Evolutionary conservation across 92 coral and sea anemone species (phyloP).

Genomic region (Scolanthus callimorphus): DNA sequence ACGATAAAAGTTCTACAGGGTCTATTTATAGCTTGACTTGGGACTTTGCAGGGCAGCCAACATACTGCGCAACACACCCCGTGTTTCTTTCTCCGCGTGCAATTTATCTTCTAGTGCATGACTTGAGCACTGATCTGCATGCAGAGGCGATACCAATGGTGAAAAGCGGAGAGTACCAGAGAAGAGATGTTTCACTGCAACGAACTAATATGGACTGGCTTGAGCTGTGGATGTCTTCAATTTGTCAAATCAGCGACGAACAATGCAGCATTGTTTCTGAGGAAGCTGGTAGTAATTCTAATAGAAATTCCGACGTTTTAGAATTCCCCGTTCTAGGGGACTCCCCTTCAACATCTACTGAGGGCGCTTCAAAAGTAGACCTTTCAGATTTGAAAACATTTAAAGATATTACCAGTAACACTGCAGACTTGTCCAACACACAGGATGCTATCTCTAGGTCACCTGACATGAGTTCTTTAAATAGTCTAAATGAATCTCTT

Average conservation of each 20-base stretch:
- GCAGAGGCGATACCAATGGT: conserved; percentile 30
- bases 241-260: conserved; percentile 5
- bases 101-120: conserved; percentile 46
- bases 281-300: too few relatives aligned
- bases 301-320: too few relatives aligned
- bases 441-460: background rate
- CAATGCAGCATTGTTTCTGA: too few relatives aligned
- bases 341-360: background rate
- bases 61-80: conserved; percentile 63
- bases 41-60: conserved; percentile 77
- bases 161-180: conserved; percentile 23
- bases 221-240: conserved; percentile 58
- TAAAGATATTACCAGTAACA: background rate
- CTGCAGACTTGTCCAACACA: background rate
- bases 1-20: background rate
- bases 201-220: conserved; percentile 32
- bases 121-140: conserved; percentile 31
- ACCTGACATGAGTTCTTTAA: background rate
- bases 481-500: too few relatives aligned
- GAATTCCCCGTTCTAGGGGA: too few relatives aligned
- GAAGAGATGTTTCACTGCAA: conserved; percentile 13
- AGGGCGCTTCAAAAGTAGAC: background rate
- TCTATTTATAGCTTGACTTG: conserved; percentile 8
- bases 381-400: background rate
- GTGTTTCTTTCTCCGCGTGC: conserved; percentile 53